Evolutionary conservation across 2,888 invertebrate species (phyloP), one percentile per base, ranked within the genome.

Genomic region (Drosophila testacea): DNA sequence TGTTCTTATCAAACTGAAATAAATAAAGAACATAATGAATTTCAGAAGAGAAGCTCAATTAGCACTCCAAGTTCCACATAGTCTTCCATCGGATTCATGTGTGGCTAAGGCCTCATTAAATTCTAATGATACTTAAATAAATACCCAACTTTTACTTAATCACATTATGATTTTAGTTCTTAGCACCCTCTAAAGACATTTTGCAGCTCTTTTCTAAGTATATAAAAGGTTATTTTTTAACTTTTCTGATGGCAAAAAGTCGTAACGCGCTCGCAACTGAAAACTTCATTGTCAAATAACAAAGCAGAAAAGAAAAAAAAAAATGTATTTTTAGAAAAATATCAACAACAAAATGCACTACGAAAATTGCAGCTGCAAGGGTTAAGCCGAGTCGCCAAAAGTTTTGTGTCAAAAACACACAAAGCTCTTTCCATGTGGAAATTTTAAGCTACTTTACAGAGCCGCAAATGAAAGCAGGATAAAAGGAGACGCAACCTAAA

Each of bases 211-310:
- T 34, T 47, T 41, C 9, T 5, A 59, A 48, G 48, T 39, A 48
- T 27, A 61, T 61, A 50, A 30, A 11, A 13, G 1, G 42, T 51
- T 48, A 3, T 11, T 39, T 36, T 9, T 36, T 28, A 64, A 67
- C 73, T 81, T 69, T 62, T 59, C 66, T 84, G 87, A 84, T 87
- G 80, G 74, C 78, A 64, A 73, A 89, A 89, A 83, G 82, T 74
- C 81, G 73, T 81, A 74, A 73, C 73, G 72, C 81, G 39, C 51
- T 73, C 50, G 59, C 62, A 79, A 69, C 69, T 62, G 55, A 63
- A 71, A 84, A 83, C 77, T 70, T 64, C 68, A 79, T 79, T 80
- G 75, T 74, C 75, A 72, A 69, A 69, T 65, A 27, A 27, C 34
- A 59, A 48, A 56, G 38, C 38, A 42, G 48, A 42, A 39, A 32